Base-by-base conservation (phyloP, 2,113 vertebrate genomes). In the Clarias macrocephalus region DNA sequence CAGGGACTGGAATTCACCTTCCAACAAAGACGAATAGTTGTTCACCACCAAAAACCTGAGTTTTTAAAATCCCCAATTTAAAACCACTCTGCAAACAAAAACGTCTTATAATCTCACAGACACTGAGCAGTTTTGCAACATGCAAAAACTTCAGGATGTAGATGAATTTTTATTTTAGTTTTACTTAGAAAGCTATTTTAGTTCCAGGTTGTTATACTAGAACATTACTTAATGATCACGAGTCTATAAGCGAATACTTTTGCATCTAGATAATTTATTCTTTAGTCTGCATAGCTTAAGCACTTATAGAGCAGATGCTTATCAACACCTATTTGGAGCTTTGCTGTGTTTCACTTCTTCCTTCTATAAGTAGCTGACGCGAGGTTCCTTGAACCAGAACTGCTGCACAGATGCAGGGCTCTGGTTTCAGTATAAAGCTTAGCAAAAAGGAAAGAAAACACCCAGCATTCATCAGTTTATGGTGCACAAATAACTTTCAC, bases 291-390 rank as follows among this genome's bases (percentile, higher is more conserved):
- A 5, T 33, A 19, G 54, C 54, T 80, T 30, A 30, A 30, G 30
- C 30, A 37, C 28, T 80, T 30, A 19, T 19, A 81, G 12, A 25
- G 57, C 19, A 81, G 30, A 81, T 81, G 28, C 19, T 81, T 81
- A 37, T 81, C 59, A 62, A 76, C 75, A 60, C 9, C 42, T 84
- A 70, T 82, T 60, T 82, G 75, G 72, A 77, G 48, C 60, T 52
- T 5, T 9, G n/a, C 59, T 28, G 10, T 15, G 89, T 91, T 92
- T 92, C 92, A 90, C 85, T 91, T 92, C 91, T 90, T 85, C 15
- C 83, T 91, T 91, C 90, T 91, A 89, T 87, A 88, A 87, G 9
- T 48, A 59, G 63, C 33, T 80, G 56, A 83, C 52, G 11, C 30
- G 8, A 86, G 68, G 75, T 88, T 88, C 88, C 87, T 89, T 37